Conservation (phyloP, 1,140 invertebrate species). For the Pentalonia nigronervosa region DNA sequence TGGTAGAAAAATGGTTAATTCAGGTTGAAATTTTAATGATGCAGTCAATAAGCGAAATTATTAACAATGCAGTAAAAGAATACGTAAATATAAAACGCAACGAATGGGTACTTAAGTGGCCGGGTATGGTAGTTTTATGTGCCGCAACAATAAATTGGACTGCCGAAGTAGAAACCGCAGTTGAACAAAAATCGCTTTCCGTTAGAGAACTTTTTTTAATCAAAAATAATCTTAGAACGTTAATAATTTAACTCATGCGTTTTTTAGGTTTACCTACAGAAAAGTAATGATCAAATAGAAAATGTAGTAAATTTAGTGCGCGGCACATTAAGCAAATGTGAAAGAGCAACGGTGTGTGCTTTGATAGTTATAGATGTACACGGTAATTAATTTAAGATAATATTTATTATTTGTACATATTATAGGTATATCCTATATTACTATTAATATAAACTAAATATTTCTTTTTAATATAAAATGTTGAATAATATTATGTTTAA, state of each 20-base stretch:
- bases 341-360: slow-evolving; percentile 82
- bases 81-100: slow-evolving; percentile 70
- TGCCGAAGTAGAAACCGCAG: slow-evolving; percentile 78
- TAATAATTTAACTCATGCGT: neutral
- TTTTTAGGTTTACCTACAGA: slow-evolving; percentile 69
- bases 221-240: slow-evolving; percentile 59
- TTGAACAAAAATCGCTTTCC: slow-evolving; percentile 69
- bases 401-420: neutral
- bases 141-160: slow-evolving; percentile 88
- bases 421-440: neutral
- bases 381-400: slow-evolving; percentile 67
- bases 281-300: slow-evolving; percentile 82
- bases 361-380: slow-evolving; percentile 94
- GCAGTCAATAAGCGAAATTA: slow-evolving; percentile 79
- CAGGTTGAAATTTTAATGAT: slow-evolving; percentile 91
- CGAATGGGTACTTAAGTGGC: slow-evolving; percentile 86
- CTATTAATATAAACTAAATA: too few relatives aligned
- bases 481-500: neutral
- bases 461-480: neutral
- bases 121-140: slow-evolving; percentile 87
- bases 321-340: slow-evolving; percentile 77
- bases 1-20: slow-evolving; percentile 94
- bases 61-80: slow-evolving; percentile 73
- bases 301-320: slow-evolving; percentile 82
- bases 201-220: slow-evolving; percentile 50